phyloP scores from a whole-genome alignment of 2,888 invertebrate species.

The Nasonia oneida region DNA sequence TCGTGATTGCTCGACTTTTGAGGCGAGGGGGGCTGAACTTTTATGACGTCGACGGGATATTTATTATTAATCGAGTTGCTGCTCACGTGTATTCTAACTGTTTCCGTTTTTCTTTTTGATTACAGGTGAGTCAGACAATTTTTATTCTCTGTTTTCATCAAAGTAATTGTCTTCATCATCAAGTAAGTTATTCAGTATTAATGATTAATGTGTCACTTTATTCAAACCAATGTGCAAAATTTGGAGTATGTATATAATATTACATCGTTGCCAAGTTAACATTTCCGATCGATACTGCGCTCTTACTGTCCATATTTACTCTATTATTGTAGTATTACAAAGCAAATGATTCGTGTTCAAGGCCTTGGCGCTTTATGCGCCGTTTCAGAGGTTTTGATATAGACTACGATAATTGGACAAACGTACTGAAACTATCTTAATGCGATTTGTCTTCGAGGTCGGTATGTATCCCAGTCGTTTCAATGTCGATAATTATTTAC shows the following conservation, averaged over 20 bases:
- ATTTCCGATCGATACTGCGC: not conserved
- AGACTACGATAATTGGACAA: conserved; percentile 14
- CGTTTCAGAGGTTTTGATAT: not conserved
- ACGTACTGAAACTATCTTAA: not conserved
- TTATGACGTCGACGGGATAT: not conserved
- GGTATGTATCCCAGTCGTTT: not conserved
- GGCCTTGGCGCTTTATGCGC: not conserved
- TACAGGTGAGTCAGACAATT: not conserved
- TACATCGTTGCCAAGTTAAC: not conserved
- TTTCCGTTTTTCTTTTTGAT: not conserved
- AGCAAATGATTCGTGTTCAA: not conserved
- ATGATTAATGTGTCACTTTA: not conserved
- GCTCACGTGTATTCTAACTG: not conserved
- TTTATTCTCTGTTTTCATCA: not conserved
- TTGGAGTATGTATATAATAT: not conserved
- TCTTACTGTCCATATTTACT: conserved; percentile 8
- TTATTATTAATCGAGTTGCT: not conserved
- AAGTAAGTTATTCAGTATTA: not conserved
- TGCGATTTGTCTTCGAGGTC: not conserved
- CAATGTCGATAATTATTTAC: not conserved
- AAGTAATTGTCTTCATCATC: not conserved
- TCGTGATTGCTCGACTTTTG: not conserved
- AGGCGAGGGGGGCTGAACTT: not conserved
- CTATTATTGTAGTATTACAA: conserved; percentile 10
- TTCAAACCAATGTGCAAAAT: not conserved